Conservation (phyloP, 2,888 invertebrate species). For the Flexamia atlantica region DNA sequence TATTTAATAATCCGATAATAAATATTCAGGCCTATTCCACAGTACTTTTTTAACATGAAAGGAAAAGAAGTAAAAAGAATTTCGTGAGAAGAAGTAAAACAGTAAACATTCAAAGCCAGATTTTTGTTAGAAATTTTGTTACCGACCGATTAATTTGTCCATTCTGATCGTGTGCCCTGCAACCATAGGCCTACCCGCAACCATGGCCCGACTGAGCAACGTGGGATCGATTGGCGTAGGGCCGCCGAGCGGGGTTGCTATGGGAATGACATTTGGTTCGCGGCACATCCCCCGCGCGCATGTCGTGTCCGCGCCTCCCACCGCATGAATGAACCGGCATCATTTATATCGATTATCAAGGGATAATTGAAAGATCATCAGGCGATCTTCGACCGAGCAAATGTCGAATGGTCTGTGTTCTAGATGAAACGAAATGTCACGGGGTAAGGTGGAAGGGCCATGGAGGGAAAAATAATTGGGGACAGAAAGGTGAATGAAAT, state of each 20-base stretch:
- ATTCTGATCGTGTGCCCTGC: background rate
- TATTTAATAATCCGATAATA: background rate
- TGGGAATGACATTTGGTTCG: conserved; percentile 55
- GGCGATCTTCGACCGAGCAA: background rate
- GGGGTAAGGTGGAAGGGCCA: no score
- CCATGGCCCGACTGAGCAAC: conserved; percentile 33
- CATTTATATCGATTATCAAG: conserved; percentile 77
- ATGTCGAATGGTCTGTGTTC: no score
- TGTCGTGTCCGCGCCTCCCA: background rate
- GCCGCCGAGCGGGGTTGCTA: conserved; percentile 19
- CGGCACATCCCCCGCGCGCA: background rate
- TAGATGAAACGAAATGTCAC: no score
- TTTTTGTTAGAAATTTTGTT: background rate
- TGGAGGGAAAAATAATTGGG: no score
- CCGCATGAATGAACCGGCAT: conserved; percentile 77
- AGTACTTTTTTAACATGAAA: background rate
- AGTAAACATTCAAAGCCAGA: conserved; percentile 32
- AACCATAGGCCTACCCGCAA: conserved; percentile 20
- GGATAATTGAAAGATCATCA: background rate
- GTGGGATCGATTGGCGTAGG: background rate
- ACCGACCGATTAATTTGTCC: conserved; percentile 51
- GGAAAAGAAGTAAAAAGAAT: background rate
- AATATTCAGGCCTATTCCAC: no score
- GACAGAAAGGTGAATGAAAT: no score
- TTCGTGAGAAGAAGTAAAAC: conserved; percentile 12